Base-by-base conservation (phyloP, 2,113 vertebrate species). In the Typhlomys cinereus region DNA sequence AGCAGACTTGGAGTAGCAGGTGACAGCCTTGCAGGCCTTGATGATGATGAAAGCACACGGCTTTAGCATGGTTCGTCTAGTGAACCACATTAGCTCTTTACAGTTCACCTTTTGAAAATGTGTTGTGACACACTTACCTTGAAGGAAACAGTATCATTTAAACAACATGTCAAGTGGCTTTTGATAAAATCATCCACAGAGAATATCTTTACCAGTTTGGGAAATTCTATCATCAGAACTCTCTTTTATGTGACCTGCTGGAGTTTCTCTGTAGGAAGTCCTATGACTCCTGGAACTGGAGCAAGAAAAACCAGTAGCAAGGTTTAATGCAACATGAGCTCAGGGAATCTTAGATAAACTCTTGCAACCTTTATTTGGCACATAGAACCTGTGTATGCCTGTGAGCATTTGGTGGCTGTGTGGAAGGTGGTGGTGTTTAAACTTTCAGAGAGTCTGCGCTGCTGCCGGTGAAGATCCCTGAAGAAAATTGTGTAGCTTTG, bases 221-320 rank as follows among this genome's bases (percentile, higher is more conserved):
- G 57, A 78, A 76, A 36, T 57, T 83, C 17, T 89, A 25, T 23
- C 44, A 36, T 54, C 52, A 46, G 59, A 93, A 83, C 61, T 48
- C 3, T 14, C 48, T 92, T 91, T 64, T 8, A 59, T 2, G 2
- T 85, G 64, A 92, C 81, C 23, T 73, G 41, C 46, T 39, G 21
- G 86, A 74, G 48, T 8, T 59, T 2, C 18, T n/a, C 9, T 23
- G 14, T 86, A 76, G 57, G 44, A 62, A 61, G 50, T 54, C 17
- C 82, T 7, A 1, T 69, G 46, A 85, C 64, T 95, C 92, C 41
- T 74, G 81, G 14, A 41, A 36, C 12, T 84, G n/a, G n/a, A 93
- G n/a, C 74, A 78, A 93, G n/a, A 85, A 48, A 85, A 91, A n/a
- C n/a, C 88, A 61, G 39, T 85, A 9, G n/a, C 11, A 12, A n/a